Percentiles rank a stretch among this genome's conserved stretches.
These are phyloP conservation scores for Eucidaris tribuloides DNA, from an alignment of 35 echinoderm and acorn worm genomes.

Conservation along the genomic window DNA sequence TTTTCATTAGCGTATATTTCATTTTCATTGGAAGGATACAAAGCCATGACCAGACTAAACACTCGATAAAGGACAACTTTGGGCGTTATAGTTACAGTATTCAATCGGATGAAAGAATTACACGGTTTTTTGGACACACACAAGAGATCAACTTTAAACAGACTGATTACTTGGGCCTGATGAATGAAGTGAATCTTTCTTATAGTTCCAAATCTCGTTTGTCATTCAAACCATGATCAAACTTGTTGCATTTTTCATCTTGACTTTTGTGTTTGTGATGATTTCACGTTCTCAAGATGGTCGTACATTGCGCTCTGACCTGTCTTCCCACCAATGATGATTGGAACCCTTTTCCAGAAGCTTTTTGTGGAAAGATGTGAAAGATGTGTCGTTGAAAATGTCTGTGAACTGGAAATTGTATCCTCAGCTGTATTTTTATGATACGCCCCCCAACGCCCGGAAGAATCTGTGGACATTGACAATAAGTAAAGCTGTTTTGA, in stretches of 20 bases:
- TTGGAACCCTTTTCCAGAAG: constrained; percentile 16
- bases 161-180: not conserved
- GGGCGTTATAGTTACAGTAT: too few species aligned
- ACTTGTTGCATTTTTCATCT: too few species aligned
- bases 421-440: constrained; percentile 48
- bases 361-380: constrained; percentile 48
- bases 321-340: constrained; percentile 27
- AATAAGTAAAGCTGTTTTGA: too few species aligned
- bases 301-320: constrained; percentile 59
- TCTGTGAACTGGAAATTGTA: constrained; percentile 66
- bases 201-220: too few species aligned
- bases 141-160: not conserved
- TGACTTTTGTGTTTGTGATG: constrained; percentile 35
- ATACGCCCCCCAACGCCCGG: constrained; percentile 20
- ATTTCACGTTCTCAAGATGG: constrained; percentile 57
- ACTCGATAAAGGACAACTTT: too few species aligned
- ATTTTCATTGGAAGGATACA: too few species aligned
- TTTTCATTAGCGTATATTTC: too few species aligned
- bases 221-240: too few species aligned
- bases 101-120: too few species aligned
- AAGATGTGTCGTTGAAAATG: constrained; percentile 78
- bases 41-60: too few species aligned
- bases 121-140: too few species aligned
- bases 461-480: constrained; percentile 64
- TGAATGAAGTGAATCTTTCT: too few species aligned